Base-by-base conservation (phyloP, 2,797 vertebrate genomes). In the Agapornis canus region DNA sequence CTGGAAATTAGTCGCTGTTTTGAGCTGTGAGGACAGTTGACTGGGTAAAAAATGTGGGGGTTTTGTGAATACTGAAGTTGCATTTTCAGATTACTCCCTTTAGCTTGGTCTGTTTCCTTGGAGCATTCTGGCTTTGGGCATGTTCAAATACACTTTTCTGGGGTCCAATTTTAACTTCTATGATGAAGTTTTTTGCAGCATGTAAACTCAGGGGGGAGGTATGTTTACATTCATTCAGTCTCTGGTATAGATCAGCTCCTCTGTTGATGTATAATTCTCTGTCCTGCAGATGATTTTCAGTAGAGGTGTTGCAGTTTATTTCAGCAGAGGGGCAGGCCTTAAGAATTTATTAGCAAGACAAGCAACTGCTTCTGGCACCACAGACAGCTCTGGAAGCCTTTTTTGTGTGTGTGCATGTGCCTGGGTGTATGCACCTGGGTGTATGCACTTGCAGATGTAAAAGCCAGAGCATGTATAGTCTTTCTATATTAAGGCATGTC, bases 351-450 rank as follows among this genome's bases (percentile, higher is more conserved):
- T 87, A 93, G 60, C 5, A 14, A 92, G 92, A 72, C 25, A 22
- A 49, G 68, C 45, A 73, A 7, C 79, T 16, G 69, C 84, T 89
- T 42, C 72, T 96, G 89, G 87, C 2, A 3, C 92, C 13, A 0
- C 8, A 69, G 71, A 57, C 61, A 22, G 76, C 65, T 90, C 80
- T 94, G 85, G 82, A 88, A 94, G 82, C 29, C 4, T 88, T 96
- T 87, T 81, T 90, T n/a, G 0, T 89, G 78, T 82, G 63, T 78
- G 87, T 89, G 48, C 91, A 27, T 80, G 78, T 91, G 79, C 48
- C 56, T 94, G 84, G 37, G 37, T 82, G 52, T 51, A 77, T 64
- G 57, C n/a, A 68, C 52, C 56, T 94, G 84, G 37, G 37, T 82
- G 52, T 51, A 77, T 64, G 61, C 35, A 49, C 65, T 75, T 94